These are phyloP conservation scores for Daboia siamensis DNA, from an alignment of 2,113 vertebrate genomes.

Conservation along the genomic window DNA sequence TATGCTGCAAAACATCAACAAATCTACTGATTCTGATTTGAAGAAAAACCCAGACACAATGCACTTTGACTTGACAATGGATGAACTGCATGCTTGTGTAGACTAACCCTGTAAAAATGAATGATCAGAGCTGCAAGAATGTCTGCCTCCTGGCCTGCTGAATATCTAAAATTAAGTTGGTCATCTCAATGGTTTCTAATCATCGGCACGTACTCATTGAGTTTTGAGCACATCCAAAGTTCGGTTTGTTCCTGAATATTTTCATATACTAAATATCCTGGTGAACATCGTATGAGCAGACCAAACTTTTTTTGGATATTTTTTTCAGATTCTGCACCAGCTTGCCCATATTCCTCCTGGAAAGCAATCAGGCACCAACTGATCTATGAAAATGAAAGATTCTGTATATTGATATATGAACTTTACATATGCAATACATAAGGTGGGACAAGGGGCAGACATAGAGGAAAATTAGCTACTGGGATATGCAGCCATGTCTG, in stretches of 20 bases:
- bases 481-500: background rate
- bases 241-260: slow-evolving; percentile 57
- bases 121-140: slow-evolving; percentile 44
- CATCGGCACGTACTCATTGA: background rate
- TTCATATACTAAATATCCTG: background rate
- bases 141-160: slow-evolving; percentile 19
- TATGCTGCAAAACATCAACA: slow-evolving; percentile 58
- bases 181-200: slow-evolving; percentile 28
- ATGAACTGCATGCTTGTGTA: slow-evolving; percentile 43
- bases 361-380: slow-evolving; percentile 11
- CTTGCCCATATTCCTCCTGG: slow-evolving; percentile 27
- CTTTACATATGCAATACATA: background rate
- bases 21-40: slow-evolving; percentile 33
- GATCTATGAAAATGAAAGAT: slow-evolving; percentile 49
- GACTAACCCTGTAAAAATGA: slow-evolving; percentile 12
- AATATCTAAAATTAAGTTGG: slow-evolving; percentile 34
- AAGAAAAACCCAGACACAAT: slow-evolving; percentile 1
- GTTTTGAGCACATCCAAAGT: slow-evolving; percentile 33
- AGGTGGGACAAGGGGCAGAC: background rate
- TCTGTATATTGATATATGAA: slow-evolving; percentile 1
- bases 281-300: background rate
- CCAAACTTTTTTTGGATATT: background rate
- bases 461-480: background rate
- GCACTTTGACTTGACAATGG: slow-evolving; percentile 17
- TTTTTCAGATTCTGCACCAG: slow-evolving; percentile 20